Evolutionary conservation across 2,113 vertebrate genomes (phyloP).

Genomic region (Notechis scutatus): DNA sequence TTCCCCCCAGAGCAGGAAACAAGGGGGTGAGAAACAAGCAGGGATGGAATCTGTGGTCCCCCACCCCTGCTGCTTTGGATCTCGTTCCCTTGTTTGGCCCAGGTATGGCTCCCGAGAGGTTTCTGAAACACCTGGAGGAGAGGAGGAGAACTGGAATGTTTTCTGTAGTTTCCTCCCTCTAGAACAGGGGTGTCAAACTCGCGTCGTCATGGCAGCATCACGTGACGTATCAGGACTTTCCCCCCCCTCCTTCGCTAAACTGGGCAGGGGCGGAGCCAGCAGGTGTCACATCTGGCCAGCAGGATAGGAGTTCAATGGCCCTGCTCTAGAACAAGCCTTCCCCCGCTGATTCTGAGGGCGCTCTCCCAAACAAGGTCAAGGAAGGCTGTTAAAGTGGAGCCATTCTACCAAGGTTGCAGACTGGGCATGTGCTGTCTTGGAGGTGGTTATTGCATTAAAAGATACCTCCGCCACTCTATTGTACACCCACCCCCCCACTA

Average conservation of each 20-base stretch:
- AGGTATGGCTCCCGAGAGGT: neutral
- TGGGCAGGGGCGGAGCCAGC: too few species aligned
- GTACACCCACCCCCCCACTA: neutral
- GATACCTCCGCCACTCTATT: neutral
- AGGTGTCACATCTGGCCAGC: too few species aligned
- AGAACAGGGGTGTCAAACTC: too few species aligned
- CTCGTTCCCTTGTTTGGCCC: neutral
- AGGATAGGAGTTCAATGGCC: too few species aligned
- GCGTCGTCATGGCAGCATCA: too few species aligned
- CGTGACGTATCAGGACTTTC: too few species aligned
- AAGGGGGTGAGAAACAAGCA: neutral
- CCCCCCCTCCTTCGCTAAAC: too few species aligned
- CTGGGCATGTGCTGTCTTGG: neutral
- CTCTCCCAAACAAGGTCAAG: neutral
- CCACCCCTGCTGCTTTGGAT: neutral
- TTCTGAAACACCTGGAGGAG: neutral
- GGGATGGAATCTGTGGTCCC: neutral
- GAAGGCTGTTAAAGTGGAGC: neutral
- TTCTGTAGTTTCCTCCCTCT: neutral
- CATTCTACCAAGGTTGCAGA: neutral
- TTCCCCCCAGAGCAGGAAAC: neutral
- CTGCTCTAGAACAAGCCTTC: neutral
- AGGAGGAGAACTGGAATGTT: neutral
- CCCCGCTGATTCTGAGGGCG: neutral
- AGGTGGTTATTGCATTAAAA: neutral